Conservation (phyloP, 2,797 vertebrate species). For the Falco naumanni region DNA sequence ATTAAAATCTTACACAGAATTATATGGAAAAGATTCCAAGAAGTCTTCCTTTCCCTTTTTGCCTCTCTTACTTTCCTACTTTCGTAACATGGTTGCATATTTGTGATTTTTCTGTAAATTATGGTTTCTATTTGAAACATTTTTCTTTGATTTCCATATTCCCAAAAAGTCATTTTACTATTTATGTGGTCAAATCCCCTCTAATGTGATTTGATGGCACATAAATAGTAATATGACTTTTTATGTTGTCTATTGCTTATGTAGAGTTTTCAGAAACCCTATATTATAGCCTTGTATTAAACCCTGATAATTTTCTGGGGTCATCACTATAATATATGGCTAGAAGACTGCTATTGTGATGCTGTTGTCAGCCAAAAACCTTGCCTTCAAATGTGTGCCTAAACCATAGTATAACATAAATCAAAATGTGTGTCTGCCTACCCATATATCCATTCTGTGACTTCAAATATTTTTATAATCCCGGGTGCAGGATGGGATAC, state of each 20-base stretch:
- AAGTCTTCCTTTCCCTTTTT: conserved; percentile 14
- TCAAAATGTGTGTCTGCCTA: conserved; percentile 63
- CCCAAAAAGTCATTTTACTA: conserved; percentile 72
- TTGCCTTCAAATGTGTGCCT: conserved; percentile 69
- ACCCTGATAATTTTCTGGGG: conserved; percentile 60
- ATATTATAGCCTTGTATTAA: conserved; percentile 48
- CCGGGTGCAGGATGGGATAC: conserved; percentile 27
- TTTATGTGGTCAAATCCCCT: conserved; percentile 70
- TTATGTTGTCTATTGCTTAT: conserved; percentile 64
- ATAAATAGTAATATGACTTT: conserved; percentile 71
- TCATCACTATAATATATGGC: conserved; percentile 60
- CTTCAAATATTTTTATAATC: conserved; percentile 79
- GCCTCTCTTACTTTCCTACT: conserved; percentile 5
- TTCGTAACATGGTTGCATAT: conserved; percentile 34
- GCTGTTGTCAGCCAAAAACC: conserved; percentile 72
- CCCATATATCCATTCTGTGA: conserved; percentile 69
- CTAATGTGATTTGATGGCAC: conserved; percentile 65
- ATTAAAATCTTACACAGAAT: conserved; percentile 3
- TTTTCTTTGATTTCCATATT: conserved; percentile 76
- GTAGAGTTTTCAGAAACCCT: conserved; percentile 67
- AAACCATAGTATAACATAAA: conserved; percentile 59
- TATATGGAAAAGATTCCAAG: not conserved
- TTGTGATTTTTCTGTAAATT: conserved; percentile 71
- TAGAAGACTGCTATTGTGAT: conserved; percentile 63
- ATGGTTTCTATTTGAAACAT: conserved; percentile 70